Base-by-base conservation (phyloP, 2,113 vertebrate species). In the Perca flavescens region DNA sequence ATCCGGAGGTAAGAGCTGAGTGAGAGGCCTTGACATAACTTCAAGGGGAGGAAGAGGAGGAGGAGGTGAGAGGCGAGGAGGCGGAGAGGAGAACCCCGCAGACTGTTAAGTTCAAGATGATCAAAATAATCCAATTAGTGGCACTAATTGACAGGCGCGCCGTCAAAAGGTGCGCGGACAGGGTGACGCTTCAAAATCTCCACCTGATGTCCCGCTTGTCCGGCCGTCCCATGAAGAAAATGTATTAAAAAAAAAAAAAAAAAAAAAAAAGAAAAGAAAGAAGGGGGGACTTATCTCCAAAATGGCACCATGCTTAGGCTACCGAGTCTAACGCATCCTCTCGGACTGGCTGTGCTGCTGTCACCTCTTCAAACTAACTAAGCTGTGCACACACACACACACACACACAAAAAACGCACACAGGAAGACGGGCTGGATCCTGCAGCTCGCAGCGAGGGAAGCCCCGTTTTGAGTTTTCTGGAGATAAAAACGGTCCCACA, bases 1-100 rank as follows among this genome's bases (percentile, higher is more conserved):
- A 67, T 96, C 95, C 72, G 95, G 94, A 63, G 94, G 94, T 60
- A 95, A 40, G 61, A 96, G 94, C 89, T 96, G 95, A 40, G 95
- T 87, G 57, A 95, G 94, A 79, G 94, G 93, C 86, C 95, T 95
- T 74, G 95, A 96, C 95, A 96, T 96, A 84, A 90, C 94, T 88
- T 89, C 80, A 25, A 15, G 56, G 28, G 46, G 25, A 6, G 46
- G 11, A 4, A 21, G 34, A 49, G n/a, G 25, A 6, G 46, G 11
- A 4, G 22, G 34, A 49, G n/a, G 31, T 66, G 14, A 50, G 9
- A 34, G 67, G 43, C 8, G 74, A 21, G 57, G 77, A 8, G 77
- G 60, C 14, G 22, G 36, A 61, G 78, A 22, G 10, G 52, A 46
- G 22, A 56, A 60, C 85, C 74, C 80, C 79, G 89, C 75, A 89